Evolutionary conservation across 37 sponge, comb jelly and placozoan species (phyloP).

Genomic region (Chondrilla cf. caribensis): DNA sequence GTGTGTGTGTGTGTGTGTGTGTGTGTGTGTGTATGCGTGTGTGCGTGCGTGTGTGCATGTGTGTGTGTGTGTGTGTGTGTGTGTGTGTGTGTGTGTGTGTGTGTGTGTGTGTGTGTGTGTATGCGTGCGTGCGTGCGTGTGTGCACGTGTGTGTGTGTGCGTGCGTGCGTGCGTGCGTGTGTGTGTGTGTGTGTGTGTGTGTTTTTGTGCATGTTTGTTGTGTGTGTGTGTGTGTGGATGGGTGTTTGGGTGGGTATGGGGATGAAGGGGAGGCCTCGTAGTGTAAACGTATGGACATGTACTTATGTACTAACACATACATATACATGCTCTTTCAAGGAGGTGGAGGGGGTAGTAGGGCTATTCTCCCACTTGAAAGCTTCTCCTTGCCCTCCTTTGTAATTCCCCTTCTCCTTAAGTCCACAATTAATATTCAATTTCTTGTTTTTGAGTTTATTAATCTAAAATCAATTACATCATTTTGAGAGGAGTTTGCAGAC

Average conservation of each 20-base stretch:
- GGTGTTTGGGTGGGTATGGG: slow-evolving; percentile 30
- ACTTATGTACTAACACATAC: too few relatives aligned
- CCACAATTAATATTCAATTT: too few relatives aligned
- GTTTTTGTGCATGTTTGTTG: slow-evolving; percentile 16
- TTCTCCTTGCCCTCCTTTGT: too few relatives aligned
- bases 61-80: slow-evolving; percentile 21
- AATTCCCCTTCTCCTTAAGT: too few relatives aligned
- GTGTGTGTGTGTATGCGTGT: slow-evolving; percentile 24
- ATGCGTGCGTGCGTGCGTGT: slow-evolving; percentile 13
- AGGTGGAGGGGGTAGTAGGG: too few relatives aligned
- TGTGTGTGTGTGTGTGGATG: slow-evolving; percentile 24
- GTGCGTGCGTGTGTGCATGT: slow-evolving; percentile 16
- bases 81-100: slow-evolving; percentile 25
- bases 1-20: slow-evolving; percentile 22
- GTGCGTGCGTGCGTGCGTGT: slow-evolving; percentile 37
- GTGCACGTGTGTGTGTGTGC: slow-evolving; percentile 40
- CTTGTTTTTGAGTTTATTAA: too few relatives aligned
- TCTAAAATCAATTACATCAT: too few relatives aligned
- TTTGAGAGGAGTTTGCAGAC: too few relatives aligned
- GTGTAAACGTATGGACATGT: too few relatives aligned
- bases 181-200: slow-evolving; percentile 43
- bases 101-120: slow-evolving; percentile 33
- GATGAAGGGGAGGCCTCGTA: too few relatives aligned
- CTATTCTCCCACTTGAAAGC: too few relatives aligned
- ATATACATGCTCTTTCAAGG: too few relatives aligned